A percentile compares a stretch with the other conserved stretches of the same genome.
These are phyloP conservation scores for Picus viridis DNA, from an alignment of 2,797 vertebrate genomes.

Conservation along the genomic window DNA sequence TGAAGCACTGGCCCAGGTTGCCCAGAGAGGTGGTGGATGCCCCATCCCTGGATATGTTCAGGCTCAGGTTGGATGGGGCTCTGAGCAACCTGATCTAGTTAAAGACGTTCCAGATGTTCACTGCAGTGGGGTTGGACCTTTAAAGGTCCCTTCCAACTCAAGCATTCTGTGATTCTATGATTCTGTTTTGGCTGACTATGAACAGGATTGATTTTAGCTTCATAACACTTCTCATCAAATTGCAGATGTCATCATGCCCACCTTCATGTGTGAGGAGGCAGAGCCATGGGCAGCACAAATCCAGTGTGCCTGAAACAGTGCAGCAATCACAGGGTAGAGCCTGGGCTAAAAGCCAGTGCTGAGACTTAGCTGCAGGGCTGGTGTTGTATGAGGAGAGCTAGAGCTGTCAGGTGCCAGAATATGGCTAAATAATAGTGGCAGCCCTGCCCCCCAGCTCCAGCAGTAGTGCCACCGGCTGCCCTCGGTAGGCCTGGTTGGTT, in stretches of 20 bases:
- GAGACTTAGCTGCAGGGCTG: accelerated
- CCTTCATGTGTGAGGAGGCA: background rate
- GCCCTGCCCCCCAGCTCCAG: accelerated
- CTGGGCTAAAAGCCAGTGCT: background rate
- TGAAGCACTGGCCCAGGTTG: no score
- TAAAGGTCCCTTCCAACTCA: no score
- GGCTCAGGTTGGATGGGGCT: no score
- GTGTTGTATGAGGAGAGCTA: background rate
- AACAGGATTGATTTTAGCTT: background rate
- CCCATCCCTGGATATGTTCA: no score
- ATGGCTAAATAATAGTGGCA: background rate
- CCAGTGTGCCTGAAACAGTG: accelerated
- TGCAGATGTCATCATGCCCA: background rate
- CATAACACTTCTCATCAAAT: background rate
- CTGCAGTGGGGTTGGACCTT: no score
- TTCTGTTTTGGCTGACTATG: background rate
- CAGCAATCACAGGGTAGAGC: background rate
- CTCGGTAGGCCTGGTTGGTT: background rate
- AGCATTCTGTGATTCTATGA: no score
- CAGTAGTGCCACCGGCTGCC: accelerated
- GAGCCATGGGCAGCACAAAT: accelerated
- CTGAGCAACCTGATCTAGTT: no score
- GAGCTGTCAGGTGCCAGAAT: accelerated
- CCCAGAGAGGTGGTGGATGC: no score
- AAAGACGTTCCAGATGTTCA: no score